Evolutionary conservation across 2,113 vertebrate genomes (phyloP), one percentile per base, ranked within the genome.

Genomic region (Panthera tigris): DNA sequence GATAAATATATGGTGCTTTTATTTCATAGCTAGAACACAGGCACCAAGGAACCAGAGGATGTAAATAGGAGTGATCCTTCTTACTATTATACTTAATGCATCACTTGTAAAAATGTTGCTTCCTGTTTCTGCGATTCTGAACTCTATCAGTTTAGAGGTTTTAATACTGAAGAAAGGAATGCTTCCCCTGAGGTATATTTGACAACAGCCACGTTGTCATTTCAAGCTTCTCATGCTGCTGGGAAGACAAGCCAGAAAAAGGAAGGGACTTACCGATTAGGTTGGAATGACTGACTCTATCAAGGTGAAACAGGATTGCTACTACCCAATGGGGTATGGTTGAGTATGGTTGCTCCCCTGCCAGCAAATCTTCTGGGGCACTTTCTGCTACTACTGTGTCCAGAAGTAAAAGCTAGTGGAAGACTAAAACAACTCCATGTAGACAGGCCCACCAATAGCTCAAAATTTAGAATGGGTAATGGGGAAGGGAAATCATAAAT

Each of bases 1-100:
- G 39, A 90, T 92, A 97, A 90, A 93, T 41, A 86, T 57, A 39
- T 50, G 33, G 39, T 78, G 45, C 7, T 91, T 95, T 91, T 78
- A 66, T 61, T 39, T 61, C 69, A 87, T 4, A 52, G 33, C 39
- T 50, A 93, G 65, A 95, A 87, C 50, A 73, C 19, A 82, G 55
- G n/a, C 39, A 83, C 63, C 73, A 61, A 96, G 76, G 10, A 83
- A 83, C 69, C 74, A 91, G 93, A 48, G 55, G 23, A 10, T 91
- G n/a, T 45, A 73, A 63, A 80, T 41, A 78, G 23, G 29, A 52
- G 48, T 48, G 55, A 55, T 73, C 39, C 12, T 7, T 85, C 36
- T 94, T 36, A 63, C 39, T 52, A 79, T 84, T 84, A 89, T 36
- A 93, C 55, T 50, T 74, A 65, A 93, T 80, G 66, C 66, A 74